phyloP scores from a whole-genome alignment of 2,888 invertebrate genomes.

The Drosophila leonis region DNA sequence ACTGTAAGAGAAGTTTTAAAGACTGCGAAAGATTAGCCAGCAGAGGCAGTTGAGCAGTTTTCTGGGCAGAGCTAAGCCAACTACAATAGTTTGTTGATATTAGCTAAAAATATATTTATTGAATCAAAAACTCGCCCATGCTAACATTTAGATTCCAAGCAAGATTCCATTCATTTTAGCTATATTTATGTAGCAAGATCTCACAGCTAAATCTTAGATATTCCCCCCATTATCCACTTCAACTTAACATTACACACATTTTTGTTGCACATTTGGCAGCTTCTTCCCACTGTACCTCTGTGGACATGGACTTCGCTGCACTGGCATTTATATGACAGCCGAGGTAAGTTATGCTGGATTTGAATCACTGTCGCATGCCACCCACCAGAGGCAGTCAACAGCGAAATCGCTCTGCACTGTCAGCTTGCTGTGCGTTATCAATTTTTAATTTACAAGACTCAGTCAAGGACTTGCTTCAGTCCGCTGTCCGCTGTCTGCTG shows the following conservation, averaged over 20 bases:
- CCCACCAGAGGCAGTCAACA: not conserved
- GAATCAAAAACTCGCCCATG: too few species aligned
- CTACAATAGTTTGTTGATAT: too few species aligned
- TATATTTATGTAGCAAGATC: too few species aligned
- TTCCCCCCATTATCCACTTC: not conserved
- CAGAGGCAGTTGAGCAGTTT: too few species aligned
- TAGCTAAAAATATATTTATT: too few species aligned
- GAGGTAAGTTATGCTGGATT: not conserved
- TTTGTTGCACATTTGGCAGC: not conserved
- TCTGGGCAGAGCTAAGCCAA: too few species aligned
- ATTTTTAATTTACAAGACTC: slow-evolving; percentile 29
- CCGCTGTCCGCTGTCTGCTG: not conserved
- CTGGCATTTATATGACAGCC: slow-evolving; percentile 3
- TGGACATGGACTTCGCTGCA: not conserved
- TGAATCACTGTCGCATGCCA: slow-evolving; percentile 5
- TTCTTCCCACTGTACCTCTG: not conserved
- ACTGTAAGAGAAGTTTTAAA: too few species aligned
- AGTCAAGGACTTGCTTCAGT: not conserved
- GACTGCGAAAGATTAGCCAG: too few species aligned
- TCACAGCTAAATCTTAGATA: too few species aligned
- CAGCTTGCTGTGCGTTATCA: not conserved
- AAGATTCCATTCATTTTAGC: too few species aligned
- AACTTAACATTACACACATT: not conserved
- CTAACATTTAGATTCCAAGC: too few species aligned
- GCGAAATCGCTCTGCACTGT: not conserved